A percentile compares a stretch with the other conserved stretches of the same genome.
These are phyloP conservation scores for Megalopta genalis DNA, from an alignment of 1,140 invertebrate species.

Conservation along the genomic window DNA sequence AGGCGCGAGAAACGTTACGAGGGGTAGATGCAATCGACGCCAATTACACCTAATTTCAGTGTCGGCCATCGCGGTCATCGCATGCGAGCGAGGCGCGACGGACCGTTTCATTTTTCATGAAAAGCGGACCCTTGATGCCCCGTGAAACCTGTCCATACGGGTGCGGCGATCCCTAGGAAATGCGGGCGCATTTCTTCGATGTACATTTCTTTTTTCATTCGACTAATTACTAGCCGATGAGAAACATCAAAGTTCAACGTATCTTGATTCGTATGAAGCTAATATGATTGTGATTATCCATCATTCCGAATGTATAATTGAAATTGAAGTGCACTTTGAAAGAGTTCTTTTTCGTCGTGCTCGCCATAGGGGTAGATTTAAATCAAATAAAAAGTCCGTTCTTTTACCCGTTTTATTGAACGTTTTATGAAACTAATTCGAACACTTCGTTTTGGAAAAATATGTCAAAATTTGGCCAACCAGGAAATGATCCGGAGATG, in stretches of 20 bases:
- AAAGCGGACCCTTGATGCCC: not conserved
- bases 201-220: not conserved
- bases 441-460: no score
- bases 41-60: slow-evolving; percentile 75
- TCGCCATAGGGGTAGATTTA: no score
- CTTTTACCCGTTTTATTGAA: no score
- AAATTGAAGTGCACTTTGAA: no score
- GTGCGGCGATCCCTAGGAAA: not conserved
- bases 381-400: no score
- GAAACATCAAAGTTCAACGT: not conserved
- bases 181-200: not conserved
- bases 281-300: no score
- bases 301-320: no score
- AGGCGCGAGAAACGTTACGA: slow-evolving; percentile 34
- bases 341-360: no score
- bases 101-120: slow-evolving; percentile 54
- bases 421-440: no score
- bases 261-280: no score
- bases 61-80: slow-evolving; percentile 56
- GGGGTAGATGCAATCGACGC: slow-evolving; percentile 73
- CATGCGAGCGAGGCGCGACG: slow-evolving; percentile 50
- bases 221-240: not conserved
- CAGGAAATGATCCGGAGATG: no score
- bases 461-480: no score
- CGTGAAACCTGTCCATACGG: slow-evolving; percentile 3